Base-by-base conservation (phyloP, 1,140 invertebrate genomes). In the Zophobas morio region DNA sequence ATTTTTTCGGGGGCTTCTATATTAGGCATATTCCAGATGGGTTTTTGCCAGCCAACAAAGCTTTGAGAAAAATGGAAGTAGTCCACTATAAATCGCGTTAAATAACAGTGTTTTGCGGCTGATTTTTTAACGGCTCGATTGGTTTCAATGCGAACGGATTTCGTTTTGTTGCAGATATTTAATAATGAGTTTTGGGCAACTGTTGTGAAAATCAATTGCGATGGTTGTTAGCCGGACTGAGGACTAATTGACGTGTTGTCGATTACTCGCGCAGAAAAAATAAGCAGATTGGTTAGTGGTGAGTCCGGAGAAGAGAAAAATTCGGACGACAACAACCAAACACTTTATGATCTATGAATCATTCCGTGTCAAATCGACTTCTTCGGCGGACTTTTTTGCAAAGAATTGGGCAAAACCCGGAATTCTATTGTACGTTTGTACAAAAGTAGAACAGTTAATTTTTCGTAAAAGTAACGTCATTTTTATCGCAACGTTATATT, bases 1-100 rank as follows among this genome's bases (percentile, higher is more conserved):
- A 66, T 66, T 66, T 66, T 66, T 66, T 66, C 60, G 37, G 60
- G 60, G 60, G 60, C 60, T 66, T 66, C 60, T 42, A 66, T 66
- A 42, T 66, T 66, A 42, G 60, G 37, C 60, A 39, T 42, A 66
- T 66, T 42, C 33, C 8, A 32, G 20, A 66, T 42, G 33, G 37
- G 36, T 39, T 56, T 33, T 6, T 34, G 33, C 32, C n/a, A 57
- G 35, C 35, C 56, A 57, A 4, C 8, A 6, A 57, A 36, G 35
- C 42, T 66, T 66, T 2, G n/a, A 3, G 36, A 66, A 42, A 66
- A 66, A 66, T 47, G 3, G 2, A 66, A 66, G 60, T 66, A 66
- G 60, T 66, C 33, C 60, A 66, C 37, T 66, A 32, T 42, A 47
- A 66, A 66, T 66, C 60, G 42, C 49, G 60, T 66, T 66, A 66